Conservation (phyloP, 2,113 vertebrate species). For the Cyrtonyx montezumae region DNA sequence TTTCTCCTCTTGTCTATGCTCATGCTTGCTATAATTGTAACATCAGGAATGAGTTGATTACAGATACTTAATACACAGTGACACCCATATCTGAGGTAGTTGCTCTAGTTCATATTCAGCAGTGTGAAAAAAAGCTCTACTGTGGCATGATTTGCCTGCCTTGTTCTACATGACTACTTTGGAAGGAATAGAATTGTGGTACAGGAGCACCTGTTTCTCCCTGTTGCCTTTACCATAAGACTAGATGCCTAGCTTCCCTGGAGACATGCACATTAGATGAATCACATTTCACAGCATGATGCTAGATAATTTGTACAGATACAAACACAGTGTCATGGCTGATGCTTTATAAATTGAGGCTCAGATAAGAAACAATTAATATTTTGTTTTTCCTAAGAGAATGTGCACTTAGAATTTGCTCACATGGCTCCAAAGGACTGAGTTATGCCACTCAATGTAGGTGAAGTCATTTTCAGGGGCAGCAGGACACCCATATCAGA, state of each 20-base stretch:
- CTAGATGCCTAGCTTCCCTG: not conserved
- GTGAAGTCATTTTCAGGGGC: slow-evolving; percentile 38
- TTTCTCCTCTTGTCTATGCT: not conserved
- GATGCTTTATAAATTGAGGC: not conserved
- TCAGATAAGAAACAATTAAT: not conserved
- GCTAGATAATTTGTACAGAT: not conserved
- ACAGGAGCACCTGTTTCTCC: not conserved
- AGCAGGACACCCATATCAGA: not conserved
- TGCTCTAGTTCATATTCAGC: not conserved
- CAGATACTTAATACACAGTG: not conserved
- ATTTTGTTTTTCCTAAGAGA: not conserved
- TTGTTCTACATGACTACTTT: not conserved
- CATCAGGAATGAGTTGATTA: not conserved
- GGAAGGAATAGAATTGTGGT: not conserved
- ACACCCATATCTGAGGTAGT: not conserved
- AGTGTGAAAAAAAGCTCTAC: not conserved
- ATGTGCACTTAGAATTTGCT: not conserved
- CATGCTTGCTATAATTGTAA: not conserved
- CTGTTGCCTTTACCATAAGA: not conserved
- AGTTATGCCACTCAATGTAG: not conserved
- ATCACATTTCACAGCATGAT: not conserved
- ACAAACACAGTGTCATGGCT: not conserved
- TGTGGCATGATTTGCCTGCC: not conserved
- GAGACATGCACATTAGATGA: not conserved
- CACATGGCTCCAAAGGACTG: not conserved